Evolutionary conservation across 2,113 vertebrate genomes (phyloP), one percentile per base, ranked within the genome.

Genomic region (Ramphastos sulfuratus): DNA sequence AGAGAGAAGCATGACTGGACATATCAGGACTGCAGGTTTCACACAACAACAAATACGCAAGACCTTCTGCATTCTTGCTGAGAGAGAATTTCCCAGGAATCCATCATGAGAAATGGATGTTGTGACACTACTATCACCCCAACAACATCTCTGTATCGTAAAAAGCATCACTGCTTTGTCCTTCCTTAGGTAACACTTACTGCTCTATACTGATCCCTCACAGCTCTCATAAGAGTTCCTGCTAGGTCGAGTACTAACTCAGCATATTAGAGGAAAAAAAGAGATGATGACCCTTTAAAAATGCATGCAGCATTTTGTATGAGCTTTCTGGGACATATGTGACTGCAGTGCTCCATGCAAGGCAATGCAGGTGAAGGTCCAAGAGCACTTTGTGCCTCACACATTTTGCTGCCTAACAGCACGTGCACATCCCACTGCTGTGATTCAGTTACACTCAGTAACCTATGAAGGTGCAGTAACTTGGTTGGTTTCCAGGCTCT

Each of bases 81-180:
- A 84, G 77, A 65, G 69, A 76, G 16, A n/a, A 71, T 54, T 72
- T 91, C 83, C 35, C 48, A 31, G 73, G 69, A 77, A 71, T 6
- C 9, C 2, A 2, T 15, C 1, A 24, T 0, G 0, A 39, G 35
- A 56, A 48, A 35, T 2, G 4, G 42, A 31, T 15, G 10, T 39
- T 70, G 48, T 52, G 76, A 58, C 70, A 73, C 15, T 20, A 13
- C 70, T 25, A 17, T 60, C 79, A 71, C 5, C 27, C 25, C 74
- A 44, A 1, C 13, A 70, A 31, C 52, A 8, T 17, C 50, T 59
- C 3, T 19, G 16, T 48, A 18, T 35, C 65, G 48, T 23, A 21
- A 10, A 90, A 90, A 75, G 44, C 60, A 39, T 60, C 80, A 58
- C 21, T 15, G 35, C 27, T 8, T 1, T 10, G 15, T 78, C 52